These are phyloP conservation scores for Mythimna pallens DNA, from an alignment of 2,888 invertebrate species.

Conservation along the genomic window DNA sequence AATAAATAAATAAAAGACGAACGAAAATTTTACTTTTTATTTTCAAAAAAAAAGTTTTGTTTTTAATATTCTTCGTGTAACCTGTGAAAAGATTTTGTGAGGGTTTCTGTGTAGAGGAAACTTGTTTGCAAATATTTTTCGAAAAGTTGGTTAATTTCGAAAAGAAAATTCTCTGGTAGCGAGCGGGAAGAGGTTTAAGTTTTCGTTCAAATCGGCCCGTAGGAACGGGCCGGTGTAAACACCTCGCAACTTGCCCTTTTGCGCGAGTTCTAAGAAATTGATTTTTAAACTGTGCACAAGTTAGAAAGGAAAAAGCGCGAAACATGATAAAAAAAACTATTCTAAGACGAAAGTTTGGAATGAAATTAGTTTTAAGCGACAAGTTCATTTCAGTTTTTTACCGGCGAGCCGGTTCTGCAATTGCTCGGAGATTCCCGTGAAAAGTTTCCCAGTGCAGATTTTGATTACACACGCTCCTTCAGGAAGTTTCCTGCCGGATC, in stretches of 20 bases:
- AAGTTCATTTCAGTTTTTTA: constrained; percentile 90
- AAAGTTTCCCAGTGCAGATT: constrained; percentile 88
- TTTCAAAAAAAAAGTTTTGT: constrained; percentile 64
- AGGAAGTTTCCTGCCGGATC: constrained; percentile 87
- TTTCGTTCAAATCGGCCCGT: constrained; percentile 77
- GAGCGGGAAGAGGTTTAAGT: constrained; percentile 75
- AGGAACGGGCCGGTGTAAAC: constrained; percentile 79
- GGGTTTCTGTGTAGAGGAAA: constrained; percentile 75
- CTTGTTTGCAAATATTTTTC: constrained; percentile 81
- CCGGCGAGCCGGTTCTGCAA: constrained; percentile 83
- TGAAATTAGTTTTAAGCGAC: constrained; percentile 90
- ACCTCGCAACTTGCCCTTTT: constrained; percentile 84
- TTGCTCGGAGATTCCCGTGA: constrained; percentile 85
- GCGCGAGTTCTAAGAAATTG: constrained; percentile 84
- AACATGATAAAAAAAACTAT: constrained; percentile 85
- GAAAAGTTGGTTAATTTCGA: constrained; percentile 82
- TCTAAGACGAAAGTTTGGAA: constrained; percentile 87
- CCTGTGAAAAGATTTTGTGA: constrained; percentile 72
- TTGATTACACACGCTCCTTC: constrained; percentile 90
- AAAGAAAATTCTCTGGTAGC: constrained; percentile 77
- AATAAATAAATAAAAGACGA: constrained; percentile 67
- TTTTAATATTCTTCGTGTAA: constrained; percentile 73
- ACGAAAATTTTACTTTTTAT: constrained; percentile 65
- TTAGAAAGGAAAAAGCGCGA: constrained; percentile 78
- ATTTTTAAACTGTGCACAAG: constrained; percentile 88